Percentiles rank a stretch among this genome's conserved stretches.
phyloP scores from a whole-genome alignment of 2,888 invertebrate species.

The Drosophila neonasuta region DNA sequence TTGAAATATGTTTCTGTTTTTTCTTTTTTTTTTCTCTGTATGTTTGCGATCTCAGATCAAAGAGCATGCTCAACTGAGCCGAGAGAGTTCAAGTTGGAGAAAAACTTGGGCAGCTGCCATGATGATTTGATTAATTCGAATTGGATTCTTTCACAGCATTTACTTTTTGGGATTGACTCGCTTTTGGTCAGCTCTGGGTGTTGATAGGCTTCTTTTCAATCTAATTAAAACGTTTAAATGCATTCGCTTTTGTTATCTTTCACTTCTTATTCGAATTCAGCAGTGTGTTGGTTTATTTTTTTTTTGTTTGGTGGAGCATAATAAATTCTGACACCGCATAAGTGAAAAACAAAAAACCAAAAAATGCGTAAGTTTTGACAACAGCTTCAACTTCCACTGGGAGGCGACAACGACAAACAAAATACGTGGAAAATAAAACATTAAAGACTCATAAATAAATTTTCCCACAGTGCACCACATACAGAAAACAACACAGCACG shows the following conservation, averaged over 20 bases:
- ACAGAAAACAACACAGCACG: slow-evolving; percentile 3
- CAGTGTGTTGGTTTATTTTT: background rate
- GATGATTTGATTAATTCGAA: slow-evolving; percentile 75
- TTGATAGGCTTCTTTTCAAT: slow-evolving; percentile 27
- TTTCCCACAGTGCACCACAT: slow-evolving; percentile 64
- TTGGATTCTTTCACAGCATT: slow-evolving; percentile 40
- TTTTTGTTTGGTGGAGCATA: slow-evolving; percentile 8
- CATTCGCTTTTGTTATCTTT: slow-evolving; percentile 8
- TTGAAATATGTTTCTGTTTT: slow-evolving; percentile 69
- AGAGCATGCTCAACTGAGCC: slow-evolving; percentile 39
- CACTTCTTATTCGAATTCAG: slow-evolving; percentile 10
- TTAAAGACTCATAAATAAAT: slow-evolving; percentile 73
- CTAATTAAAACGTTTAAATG: slow-evolving; percentile 69
- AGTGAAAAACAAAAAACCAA: slow-evolving; percentile 12
- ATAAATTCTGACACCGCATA: slow-evolving; percentile 22
- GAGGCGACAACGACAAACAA: slow-evolving; percentile 25
- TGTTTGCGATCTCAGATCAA: slow-evolving; percentile 58
- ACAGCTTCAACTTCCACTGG: slow-evolving; percentile 26
- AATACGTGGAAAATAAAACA: slow-evolving; percentile 74
- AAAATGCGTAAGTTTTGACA: slow-evolving; percentile 42
- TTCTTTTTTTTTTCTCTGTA: background rate
- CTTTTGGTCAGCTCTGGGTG: slow-evolving; percentile 22
- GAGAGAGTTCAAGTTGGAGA: slow-evolving; percentile 24
- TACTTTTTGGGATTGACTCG: background rate
- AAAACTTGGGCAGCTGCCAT: slow-evolving; percentile 29